Base-by-base conservation (phyloP, 2,113 vertebrate species). In the Jaculus jaculus region DNA sequence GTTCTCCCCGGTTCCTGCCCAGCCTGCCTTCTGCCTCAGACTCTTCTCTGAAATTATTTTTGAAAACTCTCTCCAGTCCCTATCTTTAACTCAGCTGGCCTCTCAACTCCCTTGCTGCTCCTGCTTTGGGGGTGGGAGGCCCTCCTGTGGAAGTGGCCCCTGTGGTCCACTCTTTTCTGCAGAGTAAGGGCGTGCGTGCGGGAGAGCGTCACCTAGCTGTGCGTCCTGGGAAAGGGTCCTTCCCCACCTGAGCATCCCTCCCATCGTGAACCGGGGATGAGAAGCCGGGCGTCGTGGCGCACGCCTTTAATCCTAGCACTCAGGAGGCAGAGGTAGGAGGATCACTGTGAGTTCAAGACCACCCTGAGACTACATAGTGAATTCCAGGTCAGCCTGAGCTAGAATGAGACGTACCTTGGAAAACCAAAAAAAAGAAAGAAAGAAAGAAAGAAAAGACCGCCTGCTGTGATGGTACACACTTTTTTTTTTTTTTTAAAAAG, bases 81-180 rank as follows among this genome's bases (percentile, higher is more conserved):
- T 63, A 7, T 7, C 7, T 3, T 58, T 60, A n/a, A 54, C n/a
- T 20, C 51, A 75, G 47, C 20, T 39, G 61, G 72, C 58, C 80
- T 68, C n/a, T 32, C 6, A 0, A 18, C 65, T 24, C 61, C 12
- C 39, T 26, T 8, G 54, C 39, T 18, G 34, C 71, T 18, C 28
- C n/a, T 37, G 42, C 69, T 2, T 0, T 3, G 3, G 60, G 39
- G 10, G 4, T 0, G n/a, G n/a, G 9, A 24, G 42, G 63, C 61
- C 65, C 51, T 24, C 4, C 3, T 5, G 61, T 9, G 28, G 28
- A 69, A 54, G 77, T 28, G 28, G 69, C 32, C 71, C 68, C 80
- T 28, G 39, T 12, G 26, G 47, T 30, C 37, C 12, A 37, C 28
- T 82, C 54, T 21, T 11, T 23, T 47, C 42, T 47, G 42, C 42